A percentile compares a stretch with the other conserved stretches of the same genome.
These are phyloP conservation scores for Loriculus beryllinus DNA, from an alignment of 2,797 vertebrate genomes.

Conservation along the genomic window DNA sequence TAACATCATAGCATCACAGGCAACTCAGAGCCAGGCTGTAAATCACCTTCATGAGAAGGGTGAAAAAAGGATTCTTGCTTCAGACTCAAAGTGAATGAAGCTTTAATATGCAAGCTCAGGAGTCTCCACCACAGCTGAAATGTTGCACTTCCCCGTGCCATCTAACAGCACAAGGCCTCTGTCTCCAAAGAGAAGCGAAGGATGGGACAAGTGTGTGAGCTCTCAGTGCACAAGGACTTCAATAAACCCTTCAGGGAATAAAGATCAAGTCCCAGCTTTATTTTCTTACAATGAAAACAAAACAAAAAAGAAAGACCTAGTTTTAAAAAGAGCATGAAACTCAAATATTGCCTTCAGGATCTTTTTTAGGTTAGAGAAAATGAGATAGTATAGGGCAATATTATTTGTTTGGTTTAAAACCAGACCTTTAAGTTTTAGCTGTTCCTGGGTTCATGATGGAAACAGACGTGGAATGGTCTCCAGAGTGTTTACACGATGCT, in stretches of 20 bases:
- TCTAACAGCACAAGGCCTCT: neutral
- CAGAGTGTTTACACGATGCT: fast-evolving
- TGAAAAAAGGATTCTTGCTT: neutral
- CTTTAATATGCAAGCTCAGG: neutral
- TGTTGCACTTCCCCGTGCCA: neutral
- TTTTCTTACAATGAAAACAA: neutral
- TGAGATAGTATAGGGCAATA: too few species aligned
- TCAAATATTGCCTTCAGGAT: neutral
- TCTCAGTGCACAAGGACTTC: neutral
- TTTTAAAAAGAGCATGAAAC: neutral
- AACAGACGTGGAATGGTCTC: neutral
- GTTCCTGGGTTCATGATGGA: neutral
- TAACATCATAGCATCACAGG: slow-evolving; percentile 7
- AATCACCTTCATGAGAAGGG: neutral
- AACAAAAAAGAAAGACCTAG: neutral
- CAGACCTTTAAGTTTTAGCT: neutral
- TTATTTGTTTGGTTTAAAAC: neutral
- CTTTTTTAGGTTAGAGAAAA: neutral
- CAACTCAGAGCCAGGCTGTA: slow-evolving; percentile 6
- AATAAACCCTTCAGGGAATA: neutral
- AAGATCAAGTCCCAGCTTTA: neutral
- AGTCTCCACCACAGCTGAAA: neutral
- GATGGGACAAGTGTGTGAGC: fast-evolving
- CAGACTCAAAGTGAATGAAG: neutral
- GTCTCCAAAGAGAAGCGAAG: neutral